Percentiles rank a stretch among this genome's conserved stretches.
These are phyloP conservation scores for Crioceris asparagi DNA, from an alignment of 2,888 invertebrate genomes.

Conservation along the genomic window DNA sequence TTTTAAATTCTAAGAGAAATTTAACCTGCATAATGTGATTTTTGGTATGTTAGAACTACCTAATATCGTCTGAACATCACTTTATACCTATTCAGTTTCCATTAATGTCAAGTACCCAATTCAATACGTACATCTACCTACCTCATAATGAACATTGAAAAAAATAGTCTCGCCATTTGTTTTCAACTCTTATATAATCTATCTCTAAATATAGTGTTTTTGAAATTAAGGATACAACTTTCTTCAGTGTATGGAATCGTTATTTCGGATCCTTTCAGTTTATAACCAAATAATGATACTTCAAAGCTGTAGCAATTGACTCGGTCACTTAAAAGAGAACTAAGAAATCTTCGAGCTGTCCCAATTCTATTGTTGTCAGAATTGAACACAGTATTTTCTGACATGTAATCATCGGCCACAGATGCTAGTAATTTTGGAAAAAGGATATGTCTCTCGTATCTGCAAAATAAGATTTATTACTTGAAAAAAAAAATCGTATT, in stretches of 20 bases:
- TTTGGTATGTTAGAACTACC: no score
- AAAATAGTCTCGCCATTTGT: no score
- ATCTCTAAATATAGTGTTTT: background rate
- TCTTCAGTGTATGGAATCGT: slow-evolving; percentile 86
- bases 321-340: slow-evolving; percentile 61
- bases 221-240: slow-evolving; percentile 75
- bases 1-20: no score
- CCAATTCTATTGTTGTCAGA: slow-evolving; percentile 78
- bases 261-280: slow-evolving; percentile 55
- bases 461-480: no score
- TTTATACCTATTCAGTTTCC: no score
- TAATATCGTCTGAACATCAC: no score
- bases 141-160: no score
- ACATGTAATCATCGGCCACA: slow-evolving; percentile 80
- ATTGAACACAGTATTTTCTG: slow-evolving; percentile 84
- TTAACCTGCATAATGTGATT: no score
- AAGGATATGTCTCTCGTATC: slow-evolving; percentile 89
- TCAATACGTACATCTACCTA: no score
- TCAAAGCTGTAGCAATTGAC: slow-evolving; percentile 84
- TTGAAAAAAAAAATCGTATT: no score
- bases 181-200: background rate
- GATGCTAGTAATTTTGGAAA: slow-evolving; percentile 85
- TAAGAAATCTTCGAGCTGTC: slow-evolving; percentile 74
- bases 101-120: no score
- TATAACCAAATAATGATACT: slow-evolving; percentile 86